phyloP scores from a whole-genome alignment of 2,888 invertebrate species.

The Meliscaeva auricollis region DNA sequence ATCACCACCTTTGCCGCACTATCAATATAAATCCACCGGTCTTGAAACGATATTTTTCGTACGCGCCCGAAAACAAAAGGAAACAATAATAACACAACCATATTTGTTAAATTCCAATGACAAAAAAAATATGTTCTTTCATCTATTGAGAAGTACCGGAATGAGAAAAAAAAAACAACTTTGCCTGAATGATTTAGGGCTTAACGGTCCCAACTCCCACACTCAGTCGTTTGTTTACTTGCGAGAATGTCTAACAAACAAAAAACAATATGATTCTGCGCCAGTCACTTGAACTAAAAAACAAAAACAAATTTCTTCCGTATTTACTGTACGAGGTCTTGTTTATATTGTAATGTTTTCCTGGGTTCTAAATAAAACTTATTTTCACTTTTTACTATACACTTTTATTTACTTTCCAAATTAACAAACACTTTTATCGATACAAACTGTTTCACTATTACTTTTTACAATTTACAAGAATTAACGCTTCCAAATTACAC shows the following conservation, averaged over 20 bases:
- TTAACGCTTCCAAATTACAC: too few relatives aligned
- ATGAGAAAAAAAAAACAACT: background rate
- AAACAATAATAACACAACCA: background rate
- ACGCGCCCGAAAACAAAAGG: background rate
- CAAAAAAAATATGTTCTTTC: background rate
- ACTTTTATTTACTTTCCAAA: too few relatives aligned
- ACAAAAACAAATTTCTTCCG: background rate
- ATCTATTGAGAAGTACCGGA: background rate
- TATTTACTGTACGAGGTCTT: background rate
- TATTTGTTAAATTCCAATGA: background rate
- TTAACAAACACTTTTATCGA: too few relatives aligned
- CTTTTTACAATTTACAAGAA: too few relatives aligned
- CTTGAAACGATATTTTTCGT: background rate
- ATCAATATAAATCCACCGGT: background rate
- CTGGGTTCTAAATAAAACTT: too few relatives aligned
- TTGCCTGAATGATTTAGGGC: background rate
- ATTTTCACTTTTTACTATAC: too few relatives aligned
- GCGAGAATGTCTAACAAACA: background rate
- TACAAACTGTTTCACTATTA: too few relatives aligned
- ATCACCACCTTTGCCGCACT: background rate
- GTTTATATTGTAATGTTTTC: too few relatives aligned
- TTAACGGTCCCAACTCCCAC: too few relatives aligned
- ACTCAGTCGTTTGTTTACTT: background rate
- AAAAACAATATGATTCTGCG: background rate
- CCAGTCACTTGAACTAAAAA: background rate